These are phyloP conservation scores for Gobio gobio DNA, from an alignment of 2,113 vertebrate genomes.

Conservation along the genomic window DNA sequence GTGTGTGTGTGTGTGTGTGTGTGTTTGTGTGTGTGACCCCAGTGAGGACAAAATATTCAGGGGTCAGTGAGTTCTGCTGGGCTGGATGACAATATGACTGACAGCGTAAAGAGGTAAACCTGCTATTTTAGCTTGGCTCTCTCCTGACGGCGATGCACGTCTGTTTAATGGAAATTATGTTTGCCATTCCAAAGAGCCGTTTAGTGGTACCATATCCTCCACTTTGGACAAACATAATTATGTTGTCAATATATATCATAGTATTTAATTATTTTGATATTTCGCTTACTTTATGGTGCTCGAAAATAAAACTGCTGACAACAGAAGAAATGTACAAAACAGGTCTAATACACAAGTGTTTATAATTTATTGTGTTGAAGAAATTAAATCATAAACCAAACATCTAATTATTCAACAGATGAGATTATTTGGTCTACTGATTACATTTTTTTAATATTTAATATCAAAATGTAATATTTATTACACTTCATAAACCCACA, in stretches of 20 bases:
- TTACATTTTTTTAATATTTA: no score
- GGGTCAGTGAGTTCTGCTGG: constrained; percentile 87
- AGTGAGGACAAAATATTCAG: constrained; percentile 91
- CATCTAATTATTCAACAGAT: not conserved
- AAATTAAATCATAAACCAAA: not conserved
- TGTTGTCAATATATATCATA: constrained; percentile 31
- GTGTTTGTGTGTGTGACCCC: constrained; percentile 74
- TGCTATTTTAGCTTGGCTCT: constrained; percentile 55
- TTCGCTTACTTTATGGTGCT: not conserved
- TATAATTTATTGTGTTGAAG: not conserved
- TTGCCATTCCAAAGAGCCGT: constrained; percentile 34
- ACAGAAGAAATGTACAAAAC: not conserved
- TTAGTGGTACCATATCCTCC: constrained; percentile 21
- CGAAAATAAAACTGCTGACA: not conserved
- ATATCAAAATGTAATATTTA: not conserved
- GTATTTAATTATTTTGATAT: not conserved
- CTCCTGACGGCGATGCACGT: constrained; percentile 32
- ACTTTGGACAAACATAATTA: constrained; percentile 24
- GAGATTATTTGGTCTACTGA: not conserved
- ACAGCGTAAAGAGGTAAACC: constrained; percentile 79
- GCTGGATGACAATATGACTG: constrained; percentile 79
- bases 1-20: constrained; percentile 29
- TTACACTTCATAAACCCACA: no score
- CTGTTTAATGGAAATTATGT: constrained; percentile 47
- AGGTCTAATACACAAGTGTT: not conserved